Conservation (phyloP, 2,113 vertebrate species). For the Sapajus apella region DNA sequence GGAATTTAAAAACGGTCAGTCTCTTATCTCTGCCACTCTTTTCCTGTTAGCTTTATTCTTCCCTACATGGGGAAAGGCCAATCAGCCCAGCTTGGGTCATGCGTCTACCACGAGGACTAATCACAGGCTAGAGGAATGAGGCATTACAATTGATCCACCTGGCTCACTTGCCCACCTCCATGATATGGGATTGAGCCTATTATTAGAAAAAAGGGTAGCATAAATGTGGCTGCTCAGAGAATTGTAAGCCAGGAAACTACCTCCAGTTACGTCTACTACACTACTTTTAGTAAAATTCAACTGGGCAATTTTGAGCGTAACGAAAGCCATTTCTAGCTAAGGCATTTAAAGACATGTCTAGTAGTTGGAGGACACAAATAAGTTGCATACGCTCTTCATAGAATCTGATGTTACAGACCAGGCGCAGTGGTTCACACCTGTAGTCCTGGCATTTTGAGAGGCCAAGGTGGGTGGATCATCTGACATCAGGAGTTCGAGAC, state of each 20-base stretch:
- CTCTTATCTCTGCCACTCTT: background rate
- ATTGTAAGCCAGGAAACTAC: background rate
- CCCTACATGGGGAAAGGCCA: background rate
- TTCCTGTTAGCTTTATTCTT: background rate
- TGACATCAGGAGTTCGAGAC: too few relatives aligned
- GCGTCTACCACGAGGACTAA: background rate
- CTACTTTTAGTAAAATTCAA: background rate
- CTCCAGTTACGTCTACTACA: background rate
- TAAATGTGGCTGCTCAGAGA: background rate
- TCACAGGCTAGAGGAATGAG: background rate
- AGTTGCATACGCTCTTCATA: background rate
- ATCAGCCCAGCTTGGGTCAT: background rate
- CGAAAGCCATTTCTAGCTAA: background rate
- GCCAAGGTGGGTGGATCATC: too few relatives aligned
- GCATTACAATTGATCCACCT: background rate
- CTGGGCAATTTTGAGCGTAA: background rate
- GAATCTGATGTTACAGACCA: background rate
- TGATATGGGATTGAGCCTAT: background rate
- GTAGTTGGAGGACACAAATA: background rate
- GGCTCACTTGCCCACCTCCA: background rate
- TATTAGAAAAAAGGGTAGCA: background rate
- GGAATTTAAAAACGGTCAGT: background rate
- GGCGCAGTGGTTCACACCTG: too few relatives aligned
- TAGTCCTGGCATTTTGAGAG: too few relatives aligned
- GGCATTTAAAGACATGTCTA: background rate